phyloP scores from a whole-genome alignment of 30 jellyfish, hydroid and myxozoan genomes.

The Aurelia sp. region DNA sequence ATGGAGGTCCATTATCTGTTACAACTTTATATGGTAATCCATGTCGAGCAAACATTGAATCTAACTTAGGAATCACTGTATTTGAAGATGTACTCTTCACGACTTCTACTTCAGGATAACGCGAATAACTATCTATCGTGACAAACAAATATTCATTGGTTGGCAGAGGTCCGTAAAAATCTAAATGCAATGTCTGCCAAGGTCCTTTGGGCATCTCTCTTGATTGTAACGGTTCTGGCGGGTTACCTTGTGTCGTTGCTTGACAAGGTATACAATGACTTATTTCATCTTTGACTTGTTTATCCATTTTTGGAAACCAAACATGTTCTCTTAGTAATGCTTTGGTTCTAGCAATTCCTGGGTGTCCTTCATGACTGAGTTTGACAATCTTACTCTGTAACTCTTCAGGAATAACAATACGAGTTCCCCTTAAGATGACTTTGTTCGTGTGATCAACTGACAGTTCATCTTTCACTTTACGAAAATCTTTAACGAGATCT shows the following conservation, averaged over 20 bases:
- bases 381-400: neutral
- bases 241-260: slow-evolving; percentile 4
- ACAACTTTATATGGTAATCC: slow-evolving; percentile 33
- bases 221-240: slow-evolving; percentile 27
- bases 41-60: slow-evolving; percentile 1
- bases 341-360: slow-evolving; percentile 57
- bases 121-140: slow-evolving; percentile 31
- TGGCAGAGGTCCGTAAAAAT: slow-evolving; percentile 60
- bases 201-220: slow-evolving; percentile 27
- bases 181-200: slow-evolving; percentile 32
- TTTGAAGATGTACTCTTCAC: slow-evolving; percentile 5
- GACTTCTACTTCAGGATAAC: slow-evolving; percentile 59
- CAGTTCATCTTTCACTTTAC: slow-evolving; percentile 21
- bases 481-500: slow-evolving; percentile 1
- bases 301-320: slow-evolving; percentile 55
- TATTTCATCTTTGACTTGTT: slow-evolving; percentile 15
- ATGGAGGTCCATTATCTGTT: slow-evolving; percentile 70
- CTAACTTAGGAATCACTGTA: slow-evolving; percentile 30
- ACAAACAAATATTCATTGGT: slow-evolving; percentile 49
- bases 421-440: neutral
- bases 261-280: slow-evolving; percentile 50
- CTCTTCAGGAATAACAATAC: slow-evolving; percentile 1
- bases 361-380: slow-evolving; percentile 60
- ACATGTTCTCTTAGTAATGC: slow-evolving; percentile 10
- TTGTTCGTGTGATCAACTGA: neutral